Evolutionary conservation across 2,113 vertebrate species (phyloP).

Genomic region (Notothenia coriiceps): DNA sequence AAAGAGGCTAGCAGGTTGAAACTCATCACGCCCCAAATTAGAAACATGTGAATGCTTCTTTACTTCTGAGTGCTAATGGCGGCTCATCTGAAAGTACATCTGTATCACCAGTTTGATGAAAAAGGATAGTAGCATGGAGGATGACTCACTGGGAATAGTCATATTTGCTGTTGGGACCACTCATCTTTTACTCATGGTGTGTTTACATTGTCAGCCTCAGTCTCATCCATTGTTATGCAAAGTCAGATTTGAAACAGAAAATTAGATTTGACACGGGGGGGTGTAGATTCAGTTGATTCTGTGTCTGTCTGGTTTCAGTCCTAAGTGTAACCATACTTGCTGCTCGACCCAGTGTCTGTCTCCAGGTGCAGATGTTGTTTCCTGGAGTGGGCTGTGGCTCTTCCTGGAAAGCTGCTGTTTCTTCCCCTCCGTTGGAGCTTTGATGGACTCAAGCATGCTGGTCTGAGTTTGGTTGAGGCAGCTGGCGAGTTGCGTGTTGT

Average conservation of each 20-base stretch:
- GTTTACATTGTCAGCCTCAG: constrained; percentile 61
- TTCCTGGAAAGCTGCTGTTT: constrained; percentile 69
- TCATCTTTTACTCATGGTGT: constrained; percentile 65
- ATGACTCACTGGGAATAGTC: constrained; percentile 65
- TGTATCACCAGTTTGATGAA: constrained; percentile 16
- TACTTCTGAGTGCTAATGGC: constrained; percentile 36
- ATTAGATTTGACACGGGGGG: constrained; percentile 25
- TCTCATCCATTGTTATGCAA: constrained; percentile 58
- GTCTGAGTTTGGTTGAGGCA: constrained; percentile 66
- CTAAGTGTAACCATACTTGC: constrained; percentile 32
- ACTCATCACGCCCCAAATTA: constrained; percentile 54
- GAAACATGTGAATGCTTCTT: constrained; percentile 63
- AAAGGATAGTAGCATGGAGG: constrained; percentile 8
- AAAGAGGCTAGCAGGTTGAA: constrained; percentile 49
- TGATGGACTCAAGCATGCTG: constrained; percentile 42
- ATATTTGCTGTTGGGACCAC: constrained; percentile 31
- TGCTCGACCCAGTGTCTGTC: constrained; percentile 25
- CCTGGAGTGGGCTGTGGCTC: constrained; percentile 62
- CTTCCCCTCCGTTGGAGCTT: constrained; percentile 67
- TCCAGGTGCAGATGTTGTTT: constrained; percentile 72
- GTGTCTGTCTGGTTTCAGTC: constrained; percentile 4
- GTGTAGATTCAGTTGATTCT: constrained; percentile 23
- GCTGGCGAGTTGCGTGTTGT: constrained; percentile 66
- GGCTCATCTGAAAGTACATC: constrained; percentile 26
- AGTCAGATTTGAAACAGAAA: constrained; percentile 22